These are phyloP conservation scores for Eledona agricola DNA, from an alignment of 2,888 invertebrate species.

Conservation along the genomic window DNA sequence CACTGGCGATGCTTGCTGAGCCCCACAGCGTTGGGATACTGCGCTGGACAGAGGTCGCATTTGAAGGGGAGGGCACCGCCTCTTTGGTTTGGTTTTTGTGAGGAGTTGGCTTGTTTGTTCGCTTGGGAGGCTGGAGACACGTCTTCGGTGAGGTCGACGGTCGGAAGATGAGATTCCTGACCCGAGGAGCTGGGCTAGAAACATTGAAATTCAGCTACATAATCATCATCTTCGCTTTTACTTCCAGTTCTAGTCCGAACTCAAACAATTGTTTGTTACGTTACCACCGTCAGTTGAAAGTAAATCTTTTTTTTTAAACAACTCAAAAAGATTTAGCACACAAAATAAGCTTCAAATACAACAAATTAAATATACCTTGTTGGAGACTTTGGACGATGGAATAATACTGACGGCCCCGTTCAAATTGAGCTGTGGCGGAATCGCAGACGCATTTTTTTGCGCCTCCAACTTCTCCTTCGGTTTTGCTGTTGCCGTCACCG, in stretches of 20 bases:
- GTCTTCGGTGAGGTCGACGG: conserved; percentile 67
- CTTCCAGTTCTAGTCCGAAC: no score
- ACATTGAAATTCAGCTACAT: conserved; percentile 1
- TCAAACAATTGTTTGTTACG: no score
- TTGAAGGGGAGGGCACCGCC: conserved; percentile 63
- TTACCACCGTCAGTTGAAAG: no score
- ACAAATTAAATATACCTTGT: conserved; percentile 7
- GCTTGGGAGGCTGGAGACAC: conserved; percentile 63
- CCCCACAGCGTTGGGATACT: conserved; percentile 72
- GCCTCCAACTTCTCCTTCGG: conserved; percentile 52
- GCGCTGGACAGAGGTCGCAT: conserved; percentile 77
- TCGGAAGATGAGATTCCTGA: conserved; percentile 58
- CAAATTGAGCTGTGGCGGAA: conserved; percentile 65
- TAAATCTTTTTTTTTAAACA: no score
- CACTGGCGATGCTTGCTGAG: conserved; percentile 72
- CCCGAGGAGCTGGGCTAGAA: conserved; percentile 37
- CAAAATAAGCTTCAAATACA: no score
- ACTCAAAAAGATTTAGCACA: no score
- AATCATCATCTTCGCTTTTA: no score
- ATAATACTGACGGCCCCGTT: conserved; percentile 72
- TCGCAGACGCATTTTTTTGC: conserved; percentile 61
- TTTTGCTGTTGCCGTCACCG: conserved; percentile 74
- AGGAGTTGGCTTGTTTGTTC: conserved; percentile 55
- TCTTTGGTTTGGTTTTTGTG: conserved; percentile 46
- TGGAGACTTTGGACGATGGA: conserved; percentile 59